Evolutionary conservation across 2,797 vertebrate genomes (phyloP).

Genomic region (Epinephelus coioides): DNA sequence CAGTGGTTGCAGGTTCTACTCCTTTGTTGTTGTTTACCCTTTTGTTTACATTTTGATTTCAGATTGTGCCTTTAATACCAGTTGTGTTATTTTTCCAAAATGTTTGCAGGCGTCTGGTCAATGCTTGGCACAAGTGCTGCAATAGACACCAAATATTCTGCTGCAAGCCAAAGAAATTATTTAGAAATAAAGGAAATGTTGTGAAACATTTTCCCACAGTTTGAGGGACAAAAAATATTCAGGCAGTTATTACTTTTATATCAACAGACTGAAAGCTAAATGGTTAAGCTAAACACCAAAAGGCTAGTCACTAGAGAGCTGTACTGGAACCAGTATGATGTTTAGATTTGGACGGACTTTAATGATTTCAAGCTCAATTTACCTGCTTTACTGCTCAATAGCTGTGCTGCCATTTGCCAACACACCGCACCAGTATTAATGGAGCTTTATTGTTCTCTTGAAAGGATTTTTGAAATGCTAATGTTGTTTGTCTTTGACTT

Average conservation of each 20-base stretch:
- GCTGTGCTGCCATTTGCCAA: constrained; percentile 14
- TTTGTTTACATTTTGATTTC: constrained; percentile 21
- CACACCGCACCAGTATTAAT: constrained; percentile 1
- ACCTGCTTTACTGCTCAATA: constrained; percentile 4
- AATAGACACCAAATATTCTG: constrained; percentile 6
- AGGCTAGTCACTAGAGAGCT: neutral
- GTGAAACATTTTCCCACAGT: neutral
- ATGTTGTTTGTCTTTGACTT: constrained; percentile 25
- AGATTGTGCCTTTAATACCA: constrained; percentile 45
- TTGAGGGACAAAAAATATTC: neutral
- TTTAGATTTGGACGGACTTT: neutral
- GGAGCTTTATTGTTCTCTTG: neutral
- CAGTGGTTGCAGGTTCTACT: neutral
- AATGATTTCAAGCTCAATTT: constrained; percentile 10
- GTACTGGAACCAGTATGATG: neutral
- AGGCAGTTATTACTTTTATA: neutral
- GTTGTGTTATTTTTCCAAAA: neutral
- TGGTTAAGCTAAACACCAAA: constrained; percentile 9
- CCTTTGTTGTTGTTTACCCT: neutral
- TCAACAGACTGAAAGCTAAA: neutral
- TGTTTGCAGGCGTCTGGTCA: neutral
- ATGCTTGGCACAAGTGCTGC: constrained; percentile 8
- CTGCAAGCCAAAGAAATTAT: constrained; percentile 40
- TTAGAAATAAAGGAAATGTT: neutral
- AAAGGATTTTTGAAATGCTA: neutral